These are phyloP conservation scores for Dryobates pubescens DNA, from an alignment of 2,797 vertebrate species.

Conservation along the genomic window DNA sequence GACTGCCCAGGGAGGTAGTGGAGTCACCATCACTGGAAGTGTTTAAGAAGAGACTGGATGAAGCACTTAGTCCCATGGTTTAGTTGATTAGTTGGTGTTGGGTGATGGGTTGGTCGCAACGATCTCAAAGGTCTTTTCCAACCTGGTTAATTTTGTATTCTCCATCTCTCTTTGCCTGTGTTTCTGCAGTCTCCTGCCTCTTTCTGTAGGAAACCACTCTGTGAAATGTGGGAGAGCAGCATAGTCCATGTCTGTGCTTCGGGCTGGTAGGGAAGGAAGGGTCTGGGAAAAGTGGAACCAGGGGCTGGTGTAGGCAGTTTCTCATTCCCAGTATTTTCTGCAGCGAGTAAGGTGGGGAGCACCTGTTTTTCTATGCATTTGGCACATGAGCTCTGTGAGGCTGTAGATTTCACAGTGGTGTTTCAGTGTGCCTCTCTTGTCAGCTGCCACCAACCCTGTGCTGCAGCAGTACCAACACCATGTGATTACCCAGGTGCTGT, in stretches of 20 bases:
- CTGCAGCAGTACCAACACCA: rapidly evolving
- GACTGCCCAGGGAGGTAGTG: no score
- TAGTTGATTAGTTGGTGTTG: no score
- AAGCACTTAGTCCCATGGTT: no score
- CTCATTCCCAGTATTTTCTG: background rate
- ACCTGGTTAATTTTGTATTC: no score
- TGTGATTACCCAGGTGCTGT: background rate
- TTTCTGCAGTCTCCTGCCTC: background rate
- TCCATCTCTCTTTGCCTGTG: background rate
- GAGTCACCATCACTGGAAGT: no score
- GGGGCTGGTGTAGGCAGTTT: background rate
- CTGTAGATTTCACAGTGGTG: background rate
- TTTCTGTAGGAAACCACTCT: background rate
- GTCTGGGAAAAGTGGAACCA: background rate
- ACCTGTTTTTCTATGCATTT: background rate
- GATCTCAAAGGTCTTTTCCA: no score
- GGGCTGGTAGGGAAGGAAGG: background rate
- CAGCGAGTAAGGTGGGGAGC: background rate
- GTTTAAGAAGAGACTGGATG: no score
- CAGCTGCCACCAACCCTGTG: rapidly evolving
- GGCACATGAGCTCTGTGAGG: background rate
- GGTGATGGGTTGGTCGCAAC: no score
- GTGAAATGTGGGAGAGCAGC: rapidly evolving
- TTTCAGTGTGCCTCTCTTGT: background rate
- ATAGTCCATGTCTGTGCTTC: background rate